phyloP scores from a whole-genome alignment of 2,797 vertebrate genomes.

The Microctenopoma stevenorrisi region DNA sequence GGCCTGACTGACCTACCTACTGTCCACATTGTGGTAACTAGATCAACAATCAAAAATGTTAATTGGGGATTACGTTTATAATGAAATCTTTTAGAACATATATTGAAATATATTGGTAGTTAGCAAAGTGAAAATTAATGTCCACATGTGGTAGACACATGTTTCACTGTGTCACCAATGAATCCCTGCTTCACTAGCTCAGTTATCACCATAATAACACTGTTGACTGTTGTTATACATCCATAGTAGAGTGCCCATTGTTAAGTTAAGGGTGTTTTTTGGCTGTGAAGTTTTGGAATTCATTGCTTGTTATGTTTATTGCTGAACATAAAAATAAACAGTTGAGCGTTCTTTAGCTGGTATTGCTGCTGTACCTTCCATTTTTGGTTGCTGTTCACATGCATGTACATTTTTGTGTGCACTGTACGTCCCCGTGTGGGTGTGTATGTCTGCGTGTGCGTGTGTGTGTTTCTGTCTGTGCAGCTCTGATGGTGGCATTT shows the following conservation, averaged over 20 bases:
- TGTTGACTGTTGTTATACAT: conserved; percentile 10
- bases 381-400: conserved; percentile 22
- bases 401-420: conserved; percentile 10
- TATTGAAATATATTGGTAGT: conserved; percentile 5
- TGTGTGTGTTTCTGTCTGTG: conserved; percentile 20
- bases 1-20: neutral
- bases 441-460: conserved; percentile 1
- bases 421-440: neutral
- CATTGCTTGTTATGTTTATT: conserved; percentile 30
- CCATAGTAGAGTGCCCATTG: neutral
- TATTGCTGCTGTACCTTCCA: conserved; percentile 2
- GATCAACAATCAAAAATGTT: neutral
- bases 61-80: neutral
- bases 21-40: neutral
- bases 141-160: conserved; percentile 10
- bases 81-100: neutral
- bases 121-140: neutral
- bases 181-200: conserved; percentile 18
- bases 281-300: conserved; percentile 1
- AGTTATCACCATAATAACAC: conserved; percentile 21
- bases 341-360: conserved; percentile 10
- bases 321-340: conserved; percentile 15
- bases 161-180: conserved; percentile 9
- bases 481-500: conserved; percentile 68
- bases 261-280: neutral